Evolutionary conservation across 2,797 vertebrate genomes (phyloP), one percentile per base, ranked within the genome.

Genomic region (Sebastes diaconus): DNA sequence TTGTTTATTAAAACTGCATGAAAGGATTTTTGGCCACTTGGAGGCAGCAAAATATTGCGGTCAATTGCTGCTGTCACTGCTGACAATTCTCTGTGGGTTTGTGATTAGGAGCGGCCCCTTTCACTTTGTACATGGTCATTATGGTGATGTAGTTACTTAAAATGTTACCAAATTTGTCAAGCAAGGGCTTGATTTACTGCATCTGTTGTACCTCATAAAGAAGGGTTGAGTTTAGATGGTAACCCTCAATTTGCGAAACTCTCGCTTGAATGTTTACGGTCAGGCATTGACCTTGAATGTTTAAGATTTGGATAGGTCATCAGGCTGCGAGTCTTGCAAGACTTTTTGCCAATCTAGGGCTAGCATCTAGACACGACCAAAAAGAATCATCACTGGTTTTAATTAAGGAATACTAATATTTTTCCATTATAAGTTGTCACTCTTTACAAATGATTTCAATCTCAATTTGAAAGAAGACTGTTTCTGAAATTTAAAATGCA

Each of bases 261-360:
- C 14, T 29, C 13, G 6, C 13, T 22, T 57, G 54, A 57, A 24
- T 25, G 25, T 3, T 58, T 27, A 58, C 1, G 24, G 24, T 58
- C 6, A 27, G 13, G 58, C 58, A 60, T 24, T 16, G 57, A 59
- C 46, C 3, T 20, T 50, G 46, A 50, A 50, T 4, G 46, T 20
- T 0, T 50, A 50, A 20, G 8, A 20, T 50, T 50, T 0, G 46
- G 46, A 20, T 50, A 59, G 25, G 25, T 46, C 16, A 8, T 46
- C 42, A 0, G 42, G 42, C 42, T 8, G 6, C 0, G 42, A 46
- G 0, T 18, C 42, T 46, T 7, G 42, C 16, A 0, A 8, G 0
- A 46, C 25, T 59, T 29, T 59, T 59, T 14, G 12, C 14, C 9
- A 60, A 30, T 30, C 58, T 29, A 60, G 29, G 46, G 46, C 46